Percentiles rank a stretch among this genome's conserved stretches.
These are phyloP conservation scores for Salvelinus sp. DNA, from an alignment of 2,113 vertebrate genomes.

Conservation along the genomic window DNA sequence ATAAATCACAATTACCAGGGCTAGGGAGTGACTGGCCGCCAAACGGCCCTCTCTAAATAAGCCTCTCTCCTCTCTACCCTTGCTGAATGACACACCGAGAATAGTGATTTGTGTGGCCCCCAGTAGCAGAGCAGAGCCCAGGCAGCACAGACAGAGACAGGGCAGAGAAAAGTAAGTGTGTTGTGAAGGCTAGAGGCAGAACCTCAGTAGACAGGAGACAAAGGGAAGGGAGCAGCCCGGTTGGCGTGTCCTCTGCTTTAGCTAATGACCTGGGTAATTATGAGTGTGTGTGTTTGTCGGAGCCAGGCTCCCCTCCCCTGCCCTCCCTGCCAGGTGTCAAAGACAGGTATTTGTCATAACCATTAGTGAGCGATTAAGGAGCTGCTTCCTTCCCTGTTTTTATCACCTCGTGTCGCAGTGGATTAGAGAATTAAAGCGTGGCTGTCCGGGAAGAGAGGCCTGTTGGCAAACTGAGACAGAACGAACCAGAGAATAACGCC, in stretches of 20 bases:
- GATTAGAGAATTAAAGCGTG: conserved; percentile 71
- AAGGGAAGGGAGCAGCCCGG: conserved; percentile 33
- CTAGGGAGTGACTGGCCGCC: conserved; percentile 60
- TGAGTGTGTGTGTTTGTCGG: conserved; percentile 26
- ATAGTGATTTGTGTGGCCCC: conserved; percentile 63
- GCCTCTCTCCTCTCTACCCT: conserved; percentile 53
- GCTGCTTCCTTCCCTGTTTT: conserved; percentile 54
- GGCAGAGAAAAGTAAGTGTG: background rate
- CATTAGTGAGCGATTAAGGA: conserved; percentile 66
- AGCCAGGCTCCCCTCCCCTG: conserved; percentile 11
- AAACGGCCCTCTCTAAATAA: conserved; percentile 57
- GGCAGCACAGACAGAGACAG: background rate
- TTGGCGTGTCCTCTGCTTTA: conserved; percentile 39
- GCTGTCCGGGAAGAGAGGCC: conserved; percentile 51
- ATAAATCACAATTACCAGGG: conserved; percentile 78
- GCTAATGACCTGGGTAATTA: conserved; percentile 59
- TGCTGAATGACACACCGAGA: conserved; percentile 72
- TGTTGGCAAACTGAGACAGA: conserved; percentile 38
- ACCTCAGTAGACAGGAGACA: conserved; percentile 37
- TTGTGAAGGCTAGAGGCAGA: conserved; percentile 41
- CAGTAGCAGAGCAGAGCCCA: conserved; percentile 36
- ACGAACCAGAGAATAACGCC: conserved; percentile 14
- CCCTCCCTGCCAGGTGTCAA: conserved; percentile 28
- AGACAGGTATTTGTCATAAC: conserved; percentile 66
- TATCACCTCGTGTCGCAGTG: conserved; percentile 55